Percentiles rank a stretch among this genome's conserved stretches.
These are phyloP conservation scores for Octopus bimaculoides DNA, from an alignment of 1,140 invertebrate species.

Conservation along the genomic window DNA sequence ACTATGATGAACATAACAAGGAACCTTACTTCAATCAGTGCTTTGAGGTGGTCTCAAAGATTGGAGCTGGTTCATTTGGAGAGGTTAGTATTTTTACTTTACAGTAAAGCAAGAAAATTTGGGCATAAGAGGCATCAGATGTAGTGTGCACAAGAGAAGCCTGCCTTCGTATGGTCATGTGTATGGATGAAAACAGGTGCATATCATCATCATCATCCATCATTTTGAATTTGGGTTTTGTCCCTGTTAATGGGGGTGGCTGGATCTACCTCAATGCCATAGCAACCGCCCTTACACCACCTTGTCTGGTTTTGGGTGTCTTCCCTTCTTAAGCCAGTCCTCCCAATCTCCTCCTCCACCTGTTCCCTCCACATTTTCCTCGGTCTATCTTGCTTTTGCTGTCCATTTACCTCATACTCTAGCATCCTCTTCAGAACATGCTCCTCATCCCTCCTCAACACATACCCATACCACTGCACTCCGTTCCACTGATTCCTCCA, in stretches of 20 bases:
- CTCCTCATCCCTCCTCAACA: no score
- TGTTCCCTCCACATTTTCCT: no score
- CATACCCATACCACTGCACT: no score
- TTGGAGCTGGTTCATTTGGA: constrained; percentile 75
- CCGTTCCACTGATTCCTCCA: no score
- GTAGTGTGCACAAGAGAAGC: neutral
- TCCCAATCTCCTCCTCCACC: no score
- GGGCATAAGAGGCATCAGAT: neutral
- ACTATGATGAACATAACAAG: constrained; percentile 52
- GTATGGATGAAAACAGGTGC: neutral
- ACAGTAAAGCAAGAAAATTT: neutral
- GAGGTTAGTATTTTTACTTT: constrained; percentile 59
- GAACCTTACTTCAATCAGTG: constrained; percentile 65
- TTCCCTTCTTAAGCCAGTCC: no score
- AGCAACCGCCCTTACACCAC: no score
- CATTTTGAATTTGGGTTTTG: neutral
- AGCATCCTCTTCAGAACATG: no score
- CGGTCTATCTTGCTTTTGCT: no score
- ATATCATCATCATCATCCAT: neutral
- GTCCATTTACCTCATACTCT: no score
- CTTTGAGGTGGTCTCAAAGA: constrained; percentile 64
- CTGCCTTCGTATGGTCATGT: neutral
- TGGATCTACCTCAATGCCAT: no score
- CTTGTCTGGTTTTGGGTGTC: no score
- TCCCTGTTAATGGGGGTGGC: neutral